Conservation (phyloP, 1,140 invertebrate genomes). For the Heterodera carotae region DNA sequence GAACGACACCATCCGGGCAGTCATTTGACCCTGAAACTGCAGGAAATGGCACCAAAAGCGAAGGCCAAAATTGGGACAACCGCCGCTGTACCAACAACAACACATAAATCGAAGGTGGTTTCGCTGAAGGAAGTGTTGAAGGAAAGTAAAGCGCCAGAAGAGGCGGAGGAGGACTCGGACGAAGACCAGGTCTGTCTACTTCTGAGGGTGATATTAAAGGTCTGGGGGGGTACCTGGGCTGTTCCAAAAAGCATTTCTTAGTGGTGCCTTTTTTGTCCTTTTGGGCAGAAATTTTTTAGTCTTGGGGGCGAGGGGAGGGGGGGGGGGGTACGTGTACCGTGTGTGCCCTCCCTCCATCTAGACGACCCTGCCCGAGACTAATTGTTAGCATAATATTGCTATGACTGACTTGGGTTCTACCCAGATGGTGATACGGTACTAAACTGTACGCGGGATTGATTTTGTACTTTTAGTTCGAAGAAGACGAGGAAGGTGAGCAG, state of each 20-base stretch:
- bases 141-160: constrained; percentile 28
- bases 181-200: constrained; percentile 54
- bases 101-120: constrained; percentile 28
- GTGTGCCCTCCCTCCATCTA: too few species aligned
- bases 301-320: constrained; percentile 46
- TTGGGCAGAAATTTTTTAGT: too few species aligned
- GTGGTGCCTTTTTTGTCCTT: too few species aligned
- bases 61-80: constrained; percentile 32
- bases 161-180: constrained; percentile 48
- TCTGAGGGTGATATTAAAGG: too few species aligned
- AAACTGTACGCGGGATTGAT: too few species aligned
- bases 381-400: too few species aligned
- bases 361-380: too few species aligned
- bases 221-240: too few species aligned
- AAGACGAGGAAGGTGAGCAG: constrained; percentile 51
- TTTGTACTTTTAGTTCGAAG: too few species aligned
- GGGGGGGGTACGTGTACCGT: too few species aligned
- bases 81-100: not conserved
- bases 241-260: constrained; percentile 43
- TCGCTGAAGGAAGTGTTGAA: constrained; percentile 47
- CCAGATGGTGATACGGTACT: too few species aligned
- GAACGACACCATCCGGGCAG: constrained; percentile 49
- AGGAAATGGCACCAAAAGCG: constrained; percentile 23
- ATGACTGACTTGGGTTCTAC: too few species aligned
- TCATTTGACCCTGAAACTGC: constrained; percentile 14